Evolutionary conservation across 2,888 invertebrate species (phyloP).

Genomic region (Beris morrisii): DNA sequence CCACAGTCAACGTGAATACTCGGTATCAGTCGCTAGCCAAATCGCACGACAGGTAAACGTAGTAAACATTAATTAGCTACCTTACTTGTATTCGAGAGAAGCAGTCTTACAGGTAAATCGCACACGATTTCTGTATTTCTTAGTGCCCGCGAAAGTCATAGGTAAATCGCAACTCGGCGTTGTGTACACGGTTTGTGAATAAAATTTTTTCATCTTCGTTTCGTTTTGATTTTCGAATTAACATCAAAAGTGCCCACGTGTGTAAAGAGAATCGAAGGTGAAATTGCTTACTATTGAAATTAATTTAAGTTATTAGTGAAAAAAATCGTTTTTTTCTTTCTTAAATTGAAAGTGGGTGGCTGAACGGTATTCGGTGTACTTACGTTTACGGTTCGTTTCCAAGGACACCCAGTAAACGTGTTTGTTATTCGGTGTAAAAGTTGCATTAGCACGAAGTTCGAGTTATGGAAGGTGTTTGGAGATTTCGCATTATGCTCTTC

Average conservation of each 20-base stretch:
- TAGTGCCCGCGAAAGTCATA: constrained; percentile 19
- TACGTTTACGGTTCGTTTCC: neutral
- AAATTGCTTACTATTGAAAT: constrained; percentile 8
- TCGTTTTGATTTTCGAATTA: neutral
- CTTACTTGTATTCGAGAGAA: too few relatives aligned
- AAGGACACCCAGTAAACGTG: neutral
- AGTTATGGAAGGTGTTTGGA: constrained; percentile 55
- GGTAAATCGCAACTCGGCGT: constrained; percentile 1
- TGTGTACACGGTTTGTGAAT: neutral
- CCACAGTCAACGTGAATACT: too few relatives aligned
- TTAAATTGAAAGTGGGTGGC: neutral
- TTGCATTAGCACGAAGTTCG: neutral
- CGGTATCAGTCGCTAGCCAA: too few relatives aligned
- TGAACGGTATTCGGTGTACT: constrained; percentile 1
- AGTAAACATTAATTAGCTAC: too few relatives aligned
- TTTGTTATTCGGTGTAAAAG: constrained; percentile 1
- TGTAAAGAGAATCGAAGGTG: neutral
- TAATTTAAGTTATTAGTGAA: neutral
- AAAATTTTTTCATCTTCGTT: neutral
- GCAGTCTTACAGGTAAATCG: neutral
- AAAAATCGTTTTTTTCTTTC: neutral
- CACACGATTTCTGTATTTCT: constrained; percentile 8
- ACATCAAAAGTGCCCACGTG: constrained; percentile 1
- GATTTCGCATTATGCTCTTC: constrained; percentile 54
- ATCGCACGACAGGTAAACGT: too few relatives aligned